Percentiles rank a stretch among this genome's conserved stretches.
phyloP scores from a whole-genome alignment of 2,113 vertebrate genomes.

The Podilymbus podiceps region DNA sequence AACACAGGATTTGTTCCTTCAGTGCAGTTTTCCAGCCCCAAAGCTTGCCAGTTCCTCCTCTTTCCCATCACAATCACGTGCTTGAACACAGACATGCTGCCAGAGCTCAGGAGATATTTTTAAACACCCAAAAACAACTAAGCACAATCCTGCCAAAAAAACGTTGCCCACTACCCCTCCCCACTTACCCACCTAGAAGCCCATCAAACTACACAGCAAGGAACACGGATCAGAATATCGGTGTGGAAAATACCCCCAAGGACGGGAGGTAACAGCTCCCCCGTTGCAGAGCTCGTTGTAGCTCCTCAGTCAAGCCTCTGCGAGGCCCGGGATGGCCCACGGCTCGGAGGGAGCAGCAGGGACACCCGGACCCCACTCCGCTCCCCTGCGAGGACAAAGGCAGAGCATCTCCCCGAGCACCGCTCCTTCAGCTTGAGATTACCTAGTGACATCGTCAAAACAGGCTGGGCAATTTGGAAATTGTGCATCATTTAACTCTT shows the following conservation, averaged over 20 bases:
- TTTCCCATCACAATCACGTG: not conserved
- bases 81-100: not conserved
- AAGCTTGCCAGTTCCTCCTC: not conserved
- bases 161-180: not conserved
- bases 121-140: not conserved
- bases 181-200: not conserved
- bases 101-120: constrained; percentile 31
- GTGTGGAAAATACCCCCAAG: not conserved
- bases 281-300: not conserved
- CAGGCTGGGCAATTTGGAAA: not conserved
- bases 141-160: constrained; percentile 4
- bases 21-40: not conserved
- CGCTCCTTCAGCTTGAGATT: not conserved
- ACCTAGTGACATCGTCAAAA: not conserved
- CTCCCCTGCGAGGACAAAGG: not conserved
- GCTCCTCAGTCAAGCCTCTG: not conserved
- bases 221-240: not conserved
- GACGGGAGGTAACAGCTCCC: not conserved
- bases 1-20: not conserved
- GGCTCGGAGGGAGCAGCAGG: not conserved
- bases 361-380: not conserved
- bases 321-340: not conserved
- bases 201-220: not conserved
- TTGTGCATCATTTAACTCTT: not conserved
- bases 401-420: not conserved